These are phyloP conservation scores for Artibeus jamaicensis DNA, from an alignment of 2,797 vertebrate genomes.

Conservation along the genomic window DNA sequence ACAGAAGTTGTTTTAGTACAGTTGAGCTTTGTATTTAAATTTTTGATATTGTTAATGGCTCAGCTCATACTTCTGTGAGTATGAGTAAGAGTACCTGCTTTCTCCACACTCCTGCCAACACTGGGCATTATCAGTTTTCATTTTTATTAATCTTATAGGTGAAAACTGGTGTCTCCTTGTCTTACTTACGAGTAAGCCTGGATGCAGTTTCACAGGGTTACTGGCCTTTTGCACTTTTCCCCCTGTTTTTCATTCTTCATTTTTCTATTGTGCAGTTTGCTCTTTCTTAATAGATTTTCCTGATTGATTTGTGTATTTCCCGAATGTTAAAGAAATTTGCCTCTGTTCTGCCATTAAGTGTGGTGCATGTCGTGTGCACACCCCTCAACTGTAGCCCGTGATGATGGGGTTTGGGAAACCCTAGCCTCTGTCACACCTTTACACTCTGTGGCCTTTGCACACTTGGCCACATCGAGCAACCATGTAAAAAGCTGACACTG, in stretches of 20 bases:
- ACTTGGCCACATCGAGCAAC: neutral
- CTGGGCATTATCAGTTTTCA: neutral
- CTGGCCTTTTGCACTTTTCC: neutral
- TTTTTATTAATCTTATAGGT: neutral
- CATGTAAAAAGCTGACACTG: neutral
- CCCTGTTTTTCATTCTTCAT: neutral
- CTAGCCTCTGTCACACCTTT: neutral
- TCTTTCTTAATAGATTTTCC: neutral
- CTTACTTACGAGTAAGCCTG: neutral
- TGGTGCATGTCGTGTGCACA: rapidly evolving
- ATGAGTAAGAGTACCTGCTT: neutral
- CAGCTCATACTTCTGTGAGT: neutral
- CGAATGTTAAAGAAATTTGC: neutral
- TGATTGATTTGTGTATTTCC: neutral
- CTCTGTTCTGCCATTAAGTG: neutral
- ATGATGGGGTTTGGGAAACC: neutral
- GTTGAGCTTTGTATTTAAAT: slow-evolving; percentile 6
- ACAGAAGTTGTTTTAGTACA: neutral
- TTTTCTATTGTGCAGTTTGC: slow-evolving; percentile 7
- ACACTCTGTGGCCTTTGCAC: neutral
- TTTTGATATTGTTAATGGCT: neutral
- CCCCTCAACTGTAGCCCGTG: neutral
- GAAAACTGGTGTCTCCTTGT: neutral
- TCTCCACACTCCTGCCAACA: neutral
- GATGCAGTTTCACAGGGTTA: neutral